Evolutionary conservation across 2,888 invertebrate species (phyloP), one percentile per base, ranked within the genome.

Genomic region (Trichogramma evanescens): DNA sequence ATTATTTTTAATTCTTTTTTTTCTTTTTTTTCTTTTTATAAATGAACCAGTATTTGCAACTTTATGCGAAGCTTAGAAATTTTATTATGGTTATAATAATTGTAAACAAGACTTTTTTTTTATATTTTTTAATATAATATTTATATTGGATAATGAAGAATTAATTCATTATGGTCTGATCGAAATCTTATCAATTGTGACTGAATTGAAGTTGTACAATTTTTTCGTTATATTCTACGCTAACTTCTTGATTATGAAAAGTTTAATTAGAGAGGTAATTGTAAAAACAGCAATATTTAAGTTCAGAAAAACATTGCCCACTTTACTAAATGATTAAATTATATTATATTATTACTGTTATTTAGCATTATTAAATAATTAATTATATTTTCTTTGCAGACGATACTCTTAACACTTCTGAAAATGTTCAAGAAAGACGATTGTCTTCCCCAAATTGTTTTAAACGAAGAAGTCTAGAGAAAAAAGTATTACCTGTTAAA

Each of bases 401-500:
- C 63, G 52, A 58, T 6, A 63, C 63, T 8, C 52, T 67, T 3
- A 65, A 63, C 10, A 61, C 58, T 41, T 59, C 63, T 4, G 54
- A 62, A 6, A 10, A 58, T 4, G 58, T 63, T 1, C 65, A 64
- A 13, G 70, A 74, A n/a, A 72, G 72, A 9, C 74, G 72, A 51
- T 57, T 76, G 0, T 68, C 74, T 0, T 72, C 76, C 4, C 66
- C 75, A 4, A 74, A 70, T 43, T 71, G 69, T 3, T 75, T 74
- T 59, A 75, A 76, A 54, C 70, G 76, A 48, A 71, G 76, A 50
- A 77, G 71, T 43, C 65, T 78, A 6, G 77, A 74, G 48, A 78
- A 78, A 56, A 77, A 77, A 52, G 74, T 72, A 0, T 74, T 75
- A 4, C 73, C 74, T 0, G 70, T 73, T 0, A 78, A 77, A 54